These are phyloP conservation scores for Parthenolecanium corni DNA, from an alignment of 2,888 invertebrate genomes.

Conservation along the genomic window DNA sequence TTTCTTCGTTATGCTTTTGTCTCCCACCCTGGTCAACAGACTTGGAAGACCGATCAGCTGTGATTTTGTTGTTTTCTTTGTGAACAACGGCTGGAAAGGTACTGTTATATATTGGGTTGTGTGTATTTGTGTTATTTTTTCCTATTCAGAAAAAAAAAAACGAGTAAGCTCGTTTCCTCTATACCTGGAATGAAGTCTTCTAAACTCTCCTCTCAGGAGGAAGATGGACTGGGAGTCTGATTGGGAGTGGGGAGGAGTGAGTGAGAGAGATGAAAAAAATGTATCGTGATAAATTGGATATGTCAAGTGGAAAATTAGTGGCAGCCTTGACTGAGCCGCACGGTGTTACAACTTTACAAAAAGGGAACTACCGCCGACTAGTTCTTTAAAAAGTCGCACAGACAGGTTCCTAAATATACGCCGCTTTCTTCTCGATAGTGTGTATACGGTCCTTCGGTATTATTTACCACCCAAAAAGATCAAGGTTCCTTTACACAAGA, in stretches of 20 bases:
- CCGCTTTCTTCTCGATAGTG: conserved; percentile 6
- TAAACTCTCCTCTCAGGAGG: conserved; percentile 1
- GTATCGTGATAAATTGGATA: conserved; percentile 26
- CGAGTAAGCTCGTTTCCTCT: background rate
- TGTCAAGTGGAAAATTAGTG: conserved; percentile 27
- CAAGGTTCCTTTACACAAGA: conserved; percentile 22
- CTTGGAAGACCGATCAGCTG: no score
- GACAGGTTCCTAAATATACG: conserved; percentile 21
- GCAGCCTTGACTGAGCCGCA: conserved; percentile 27
- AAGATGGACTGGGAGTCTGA: background rate
- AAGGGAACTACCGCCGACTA: conserved; percentile 27
- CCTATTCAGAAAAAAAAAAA: background rate
- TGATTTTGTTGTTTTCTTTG: no score
- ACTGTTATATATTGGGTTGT: no score
- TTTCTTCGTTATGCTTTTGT: no score
- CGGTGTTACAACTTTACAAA: conserved; percentile 26
- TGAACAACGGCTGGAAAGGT: no score
- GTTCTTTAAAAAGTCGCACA: conserved; percentile 26
- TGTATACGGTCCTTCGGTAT: background rate
- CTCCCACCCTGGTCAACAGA: no score
- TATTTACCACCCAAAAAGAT: conserved; percentile 28
- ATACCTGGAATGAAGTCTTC: background rate
- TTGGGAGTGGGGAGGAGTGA: background rate
- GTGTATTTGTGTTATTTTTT: no score
- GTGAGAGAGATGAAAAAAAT: background rate